phyloP scores from a whole-genome alignment of 2,797 vertebrate species.

The Aeoliscus strigatus region DNA sequence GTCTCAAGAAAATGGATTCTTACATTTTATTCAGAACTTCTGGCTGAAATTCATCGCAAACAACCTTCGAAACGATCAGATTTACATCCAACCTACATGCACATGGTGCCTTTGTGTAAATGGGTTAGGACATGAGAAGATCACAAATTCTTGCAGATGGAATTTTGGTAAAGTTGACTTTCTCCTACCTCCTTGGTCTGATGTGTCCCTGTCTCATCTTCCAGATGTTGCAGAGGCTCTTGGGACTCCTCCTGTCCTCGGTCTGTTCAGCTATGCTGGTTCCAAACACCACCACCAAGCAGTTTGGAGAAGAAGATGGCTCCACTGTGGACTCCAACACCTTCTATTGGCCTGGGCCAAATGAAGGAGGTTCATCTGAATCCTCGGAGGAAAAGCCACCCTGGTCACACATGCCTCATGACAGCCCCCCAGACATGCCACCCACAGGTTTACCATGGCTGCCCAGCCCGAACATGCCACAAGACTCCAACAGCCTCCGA shows the following conservation, averaged over 20 bases:
- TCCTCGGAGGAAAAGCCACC: accelerated
- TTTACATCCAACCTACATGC: too few relatives aligned
- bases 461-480: background rate
- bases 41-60: too few relatives aligned
- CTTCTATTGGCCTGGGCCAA: background rate
- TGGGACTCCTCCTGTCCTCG: constrained; percentile 45
- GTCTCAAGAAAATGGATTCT: too few relatives aligned
- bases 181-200: too few relatives aligned
- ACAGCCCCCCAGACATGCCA: background rate
- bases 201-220: background rate
- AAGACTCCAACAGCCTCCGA: background rate
- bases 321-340: constrained; percentile 16
- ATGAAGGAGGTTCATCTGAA: accelerated
- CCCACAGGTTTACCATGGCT: background rate
- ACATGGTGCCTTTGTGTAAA: too few relatives aligned
- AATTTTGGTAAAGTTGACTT: too few relatives aligned
- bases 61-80: too few relatives aligned
- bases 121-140: too few relatives aligned
- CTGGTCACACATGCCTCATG: accelerated
- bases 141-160: too few relatives aligned
- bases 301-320: background rate
- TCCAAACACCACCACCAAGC: background rate
- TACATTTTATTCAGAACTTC: too few relatives aligned
- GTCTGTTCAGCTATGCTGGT: constrained; percentile 42
- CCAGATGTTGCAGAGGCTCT: constrained; percentile 56